A percentile compares a stretch with the other conserved stretches of the same genome.
Evolutionary conservation across 2,113 vertebrate genomes (phyloP).

Genomic region (Lepidiolamprologus cunningtoni): DNA sequence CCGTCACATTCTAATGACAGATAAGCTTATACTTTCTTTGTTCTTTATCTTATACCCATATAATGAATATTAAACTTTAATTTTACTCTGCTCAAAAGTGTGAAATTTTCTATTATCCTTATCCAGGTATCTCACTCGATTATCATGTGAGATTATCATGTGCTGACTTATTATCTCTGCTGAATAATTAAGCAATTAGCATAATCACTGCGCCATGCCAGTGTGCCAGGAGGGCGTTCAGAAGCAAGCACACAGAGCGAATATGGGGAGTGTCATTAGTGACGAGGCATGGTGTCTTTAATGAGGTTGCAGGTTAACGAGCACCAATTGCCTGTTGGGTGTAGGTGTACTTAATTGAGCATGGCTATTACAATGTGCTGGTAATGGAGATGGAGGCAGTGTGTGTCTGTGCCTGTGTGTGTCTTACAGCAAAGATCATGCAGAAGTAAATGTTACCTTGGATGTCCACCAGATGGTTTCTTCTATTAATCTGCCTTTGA

Average conservation of each 20-base stretch:
- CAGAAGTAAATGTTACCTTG: not conserved
- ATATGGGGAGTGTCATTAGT: slow-evolving; percentile 36
- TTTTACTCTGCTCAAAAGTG: not conserved
- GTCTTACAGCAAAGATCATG: not conserved
- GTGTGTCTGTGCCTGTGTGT: not conserved
- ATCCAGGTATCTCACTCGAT: slow-evolving; percentile 41
- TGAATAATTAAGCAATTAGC: slow-evolving; percentile 61
- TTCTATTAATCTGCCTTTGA: not conserved
- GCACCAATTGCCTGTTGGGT: slow-evolving; percentile 34
- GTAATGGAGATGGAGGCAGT: not conserved
- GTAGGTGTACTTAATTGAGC: slow-evolving; percentile 46
- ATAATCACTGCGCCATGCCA: slow-evolving; percentile 38
- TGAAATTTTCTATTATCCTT: slow-evolving; percentile 19
- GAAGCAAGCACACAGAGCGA: not conserved
- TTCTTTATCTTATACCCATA: not conserved
- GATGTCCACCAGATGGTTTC: not conserved
- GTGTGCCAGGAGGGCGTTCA: slow-evolving; percentile 15
- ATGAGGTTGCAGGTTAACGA: slow-evolving; percentile 60
- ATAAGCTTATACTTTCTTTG: not conserved
- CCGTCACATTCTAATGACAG: not conserved
- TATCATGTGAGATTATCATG: slow-evolving; percentile 41
- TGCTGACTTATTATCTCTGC: slow-evolving; percentile 44
- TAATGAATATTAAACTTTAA: slow-evolving; percentile 11
- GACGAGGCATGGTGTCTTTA: slow-evolving; percentile 26
- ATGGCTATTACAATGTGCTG: not conserved